Conservation (phyloP, 2,888 invertebrate species). For the Deroplatys truncata region DNA sequence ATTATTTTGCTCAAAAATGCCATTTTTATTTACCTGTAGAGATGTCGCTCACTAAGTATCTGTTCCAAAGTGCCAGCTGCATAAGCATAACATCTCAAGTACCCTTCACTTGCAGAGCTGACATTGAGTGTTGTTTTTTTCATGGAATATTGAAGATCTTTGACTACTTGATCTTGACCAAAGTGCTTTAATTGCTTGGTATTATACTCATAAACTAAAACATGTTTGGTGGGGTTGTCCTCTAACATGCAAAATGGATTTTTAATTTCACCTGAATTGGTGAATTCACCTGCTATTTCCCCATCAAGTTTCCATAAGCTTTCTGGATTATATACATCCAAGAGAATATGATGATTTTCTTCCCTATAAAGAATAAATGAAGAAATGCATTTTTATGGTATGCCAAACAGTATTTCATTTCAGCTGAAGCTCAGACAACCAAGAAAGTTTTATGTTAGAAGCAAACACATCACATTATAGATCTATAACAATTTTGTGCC, state of each 20-base stretch:
- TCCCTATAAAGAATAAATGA: background rate
- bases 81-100: constrained; percentile 10
- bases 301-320: background rate
- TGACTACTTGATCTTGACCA: background rate
- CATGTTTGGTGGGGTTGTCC: background rate
- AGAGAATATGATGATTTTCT: background rate
- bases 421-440: too few relatives aligned
- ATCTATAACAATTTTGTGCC: too few relatives aligned
- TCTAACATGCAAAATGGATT: constrained; percentile 15
- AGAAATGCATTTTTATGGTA: too few relatives aligned
- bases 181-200: too few relatives aligned
- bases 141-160: constrained; percentile 1
- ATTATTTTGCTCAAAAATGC: too few relatives aligned
- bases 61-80: background rate
- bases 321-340: constrained; percentile 19
- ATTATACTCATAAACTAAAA: too few relatives aligned
- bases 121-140: constrained; percentile 12
- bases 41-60: background rate
- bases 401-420: too few relatives aligned
- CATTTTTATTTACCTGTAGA: constrained; percentile 5
- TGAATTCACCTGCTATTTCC: too few relatives aligned
- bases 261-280: background rate
- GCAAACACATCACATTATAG: too few relatives aligned
- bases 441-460: too few relatives aligned
- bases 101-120: constrained; percentile 15